Conservation (phyloP, 2,797 vertebrate genomes). For the Anableps anableps region DNA sequence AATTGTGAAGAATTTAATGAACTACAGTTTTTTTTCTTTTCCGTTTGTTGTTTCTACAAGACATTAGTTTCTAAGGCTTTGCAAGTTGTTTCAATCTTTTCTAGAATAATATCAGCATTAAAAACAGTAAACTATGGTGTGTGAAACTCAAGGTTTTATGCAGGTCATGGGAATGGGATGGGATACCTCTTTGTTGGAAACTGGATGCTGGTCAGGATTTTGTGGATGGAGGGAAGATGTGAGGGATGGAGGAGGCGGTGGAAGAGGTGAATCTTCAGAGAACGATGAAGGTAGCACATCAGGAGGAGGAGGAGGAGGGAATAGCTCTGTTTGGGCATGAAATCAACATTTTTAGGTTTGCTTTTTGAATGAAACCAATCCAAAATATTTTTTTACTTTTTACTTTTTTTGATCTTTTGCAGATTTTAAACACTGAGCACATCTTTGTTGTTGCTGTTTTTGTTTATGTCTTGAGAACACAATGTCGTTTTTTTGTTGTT, state of each 20-base stretch:
- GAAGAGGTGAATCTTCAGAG: conserved; percentile 45
- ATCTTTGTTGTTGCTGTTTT: background rate
- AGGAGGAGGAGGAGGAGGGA: conserved; percentile 39
- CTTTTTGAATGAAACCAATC: background rate
- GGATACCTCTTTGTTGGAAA: conserved; percentile 68
- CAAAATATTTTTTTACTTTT: background rate
- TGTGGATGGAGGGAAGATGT: conserved; percentile 35
- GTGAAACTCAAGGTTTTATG: background rate
- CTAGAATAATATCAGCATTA: background rate
- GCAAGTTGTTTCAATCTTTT: background rate
- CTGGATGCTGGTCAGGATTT: conserved; percentile 45
- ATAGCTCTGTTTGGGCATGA: conserved; percentile 51
- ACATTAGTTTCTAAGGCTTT: background rate
- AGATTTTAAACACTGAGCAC: background rate
- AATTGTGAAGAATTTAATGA: conserved; percentile 9
- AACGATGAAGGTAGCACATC: conserved; percentile 31
- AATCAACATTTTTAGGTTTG: background rate
- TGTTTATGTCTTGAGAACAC: background rate
- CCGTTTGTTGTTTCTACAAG: background rate
- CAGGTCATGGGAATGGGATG: background rate
- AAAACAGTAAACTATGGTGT: no score
- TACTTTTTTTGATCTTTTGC: background rate
- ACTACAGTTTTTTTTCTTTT: background rate
- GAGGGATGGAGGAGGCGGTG: conserved; percentile 53
- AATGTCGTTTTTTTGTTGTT: background rate